phyloP scores from a whole-genome alignment of 2,797 vertebrate genomes.

The Sparidentex hasta region DNA sequence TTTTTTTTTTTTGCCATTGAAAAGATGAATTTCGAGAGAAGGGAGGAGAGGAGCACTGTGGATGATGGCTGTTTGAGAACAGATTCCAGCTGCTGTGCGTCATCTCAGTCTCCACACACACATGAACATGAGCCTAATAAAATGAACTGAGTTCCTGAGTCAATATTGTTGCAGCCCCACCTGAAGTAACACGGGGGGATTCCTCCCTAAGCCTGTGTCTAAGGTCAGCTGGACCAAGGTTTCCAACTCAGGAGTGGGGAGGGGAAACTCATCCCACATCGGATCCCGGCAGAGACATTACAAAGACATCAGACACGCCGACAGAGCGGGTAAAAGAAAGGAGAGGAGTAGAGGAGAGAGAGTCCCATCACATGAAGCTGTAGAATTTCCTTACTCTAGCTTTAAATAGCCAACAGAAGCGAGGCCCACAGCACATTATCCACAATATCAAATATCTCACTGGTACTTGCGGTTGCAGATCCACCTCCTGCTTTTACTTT shows the following conservation, averaged over 20 bases:
- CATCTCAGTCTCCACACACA: slow-evolving; percentile 58
- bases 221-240: slow-evolving; percentile 57
- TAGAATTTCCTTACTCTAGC: slow-evolving; percentile 37
- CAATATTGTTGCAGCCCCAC: slow-evolving; percentile 84
- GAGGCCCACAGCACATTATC: slow-evolving; percentile 15
- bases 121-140: slow-evolving; percentile 64
- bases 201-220: slow-evolving; percentile 65
- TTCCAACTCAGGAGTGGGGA: slow-evolving; percentile 38
- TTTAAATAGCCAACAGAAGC: slow-evolving; percentile 46
- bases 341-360: slow-evolving; percentile 36
- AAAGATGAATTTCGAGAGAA: slow-evolving; percentile 55
- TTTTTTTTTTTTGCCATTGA: slow-evolving; percentile 35
- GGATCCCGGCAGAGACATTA: slow-evolving; percentile 44
- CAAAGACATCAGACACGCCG: slow-evolving; percentile 55
- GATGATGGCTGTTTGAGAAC: slow-evolving; percentile 65
- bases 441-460: slow-evolving; percentile 34
- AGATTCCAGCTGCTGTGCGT: slow-evolving; percentile 80
- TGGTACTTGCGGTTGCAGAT: slow-evolving; percentile 19
- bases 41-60: slow-evolving; percentile 63
- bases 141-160: slow-evolving; percentile 75
- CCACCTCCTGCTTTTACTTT: not conserved
- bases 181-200: slow-evolving; percentile 75
- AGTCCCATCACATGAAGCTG: slow-evolving; percentile 31
- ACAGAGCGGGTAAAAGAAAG: slow-evolving; percentile 9
- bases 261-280: slow-evolving; percentile 23